Conservation (phyloP, 2,888 invertebrate species). For the Gandaritis pyraliata region DNA sequence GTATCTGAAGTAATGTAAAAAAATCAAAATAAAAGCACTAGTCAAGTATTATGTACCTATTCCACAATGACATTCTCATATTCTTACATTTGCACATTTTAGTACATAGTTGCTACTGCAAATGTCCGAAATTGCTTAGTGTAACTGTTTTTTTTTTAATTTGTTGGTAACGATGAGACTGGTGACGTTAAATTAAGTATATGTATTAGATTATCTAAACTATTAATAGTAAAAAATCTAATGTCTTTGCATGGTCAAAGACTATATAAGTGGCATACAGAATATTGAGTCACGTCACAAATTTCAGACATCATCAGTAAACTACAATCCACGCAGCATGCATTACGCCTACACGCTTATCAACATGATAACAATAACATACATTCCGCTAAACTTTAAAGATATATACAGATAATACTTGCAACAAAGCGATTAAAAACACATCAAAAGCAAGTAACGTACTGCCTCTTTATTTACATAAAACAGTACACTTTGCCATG, state of each 20-base stretch:
- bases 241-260: too few species aligned
- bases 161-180: too few species aligned
- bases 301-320: conserved; percentile 13
- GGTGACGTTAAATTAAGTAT: too few species aligned
- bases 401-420: conserved; percentile 61
- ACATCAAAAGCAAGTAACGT: conserved; percentile 68
- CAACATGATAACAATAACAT: conserved; percentile 36
- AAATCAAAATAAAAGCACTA: conserved; percentile 26
- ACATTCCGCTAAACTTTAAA: conserved; percentile 41
- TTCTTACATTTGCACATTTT: conserved; percentile 8
- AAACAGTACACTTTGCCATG: conserved; percentile 6
- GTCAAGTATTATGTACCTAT: conserved; percentile 20
- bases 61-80: conserved; percentile 6
- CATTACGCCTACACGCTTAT: conserved; percentile 42
- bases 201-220: too few species aligned
- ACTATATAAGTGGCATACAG: background rate
- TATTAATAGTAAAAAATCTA: too few species aligned
- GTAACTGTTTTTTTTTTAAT: too few species aligned
- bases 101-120: conserved; percentile 7
- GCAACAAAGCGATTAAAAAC: conserved; percentile 68
- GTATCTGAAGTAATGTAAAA: conserved; percentile 70
- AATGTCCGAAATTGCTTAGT: conserved; percentile 6
- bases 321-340: conserved; percentile 5
- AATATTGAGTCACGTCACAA: conserved; percentile 3
- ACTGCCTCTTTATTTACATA: conserved; percentile 42